These are phyloP conservation scores for Drosophila nebulosa DNA, from an alignment of 1,140 invertebrate genomes.

Conservation along the genomic window DNA sequence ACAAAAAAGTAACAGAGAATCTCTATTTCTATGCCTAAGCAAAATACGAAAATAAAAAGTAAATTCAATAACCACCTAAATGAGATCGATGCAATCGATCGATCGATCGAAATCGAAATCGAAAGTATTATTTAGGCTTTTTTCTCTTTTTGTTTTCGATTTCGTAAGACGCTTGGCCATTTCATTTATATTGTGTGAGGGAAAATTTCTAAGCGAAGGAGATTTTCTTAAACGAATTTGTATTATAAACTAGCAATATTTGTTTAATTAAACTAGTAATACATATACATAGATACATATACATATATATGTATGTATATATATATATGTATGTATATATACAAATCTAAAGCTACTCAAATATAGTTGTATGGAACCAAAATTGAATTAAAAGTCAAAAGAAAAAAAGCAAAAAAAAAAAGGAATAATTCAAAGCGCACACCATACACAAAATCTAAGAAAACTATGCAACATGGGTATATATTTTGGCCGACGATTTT, in stretches of 20 bases:
- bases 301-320: constrained; percentile 24
- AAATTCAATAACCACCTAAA: constrained; percentile 3
- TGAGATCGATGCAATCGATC: not conserved
- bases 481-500: too few species aligned
- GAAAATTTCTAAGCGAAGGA: constrained; percentile 12
- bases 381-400: constrained; percentile 42
- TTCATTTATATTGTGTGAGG: constrained; percentile 20
- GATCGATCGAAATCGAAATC: constrained; percentile 1
- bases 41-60: constrained; percentile 1
- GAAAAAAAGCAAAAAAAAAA: constrained; percentile 36
- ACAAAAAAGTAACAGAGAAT: constrained; percentile 64
- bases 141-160: constrained; percentile 2
- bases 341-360: constrained; percentile 18
- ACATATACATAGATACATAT: constrained; percentile 24
- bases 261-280: constrained; percentile 70
- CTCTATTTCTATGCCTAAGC: constrained; percentile 60
- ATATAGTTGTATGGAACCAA: constrained; percentile 45
- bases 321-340: constrained; percentile 23
- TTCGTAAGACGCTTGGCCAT: constrained; percentile 47
- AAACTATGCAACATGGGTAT: not conserved
- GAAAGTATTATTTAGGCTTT: constrained; percentile 2
- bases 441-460: not conserved
- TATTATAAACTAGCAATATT: constrained; percentile 79
- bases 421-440: constrained; percentile 22
- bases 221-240: constrained; percentile 78